phyloP scores from a whole-genome alignment of 2,797 vertebrate genomes.

The Tamandua tetradactyla region DNA sequence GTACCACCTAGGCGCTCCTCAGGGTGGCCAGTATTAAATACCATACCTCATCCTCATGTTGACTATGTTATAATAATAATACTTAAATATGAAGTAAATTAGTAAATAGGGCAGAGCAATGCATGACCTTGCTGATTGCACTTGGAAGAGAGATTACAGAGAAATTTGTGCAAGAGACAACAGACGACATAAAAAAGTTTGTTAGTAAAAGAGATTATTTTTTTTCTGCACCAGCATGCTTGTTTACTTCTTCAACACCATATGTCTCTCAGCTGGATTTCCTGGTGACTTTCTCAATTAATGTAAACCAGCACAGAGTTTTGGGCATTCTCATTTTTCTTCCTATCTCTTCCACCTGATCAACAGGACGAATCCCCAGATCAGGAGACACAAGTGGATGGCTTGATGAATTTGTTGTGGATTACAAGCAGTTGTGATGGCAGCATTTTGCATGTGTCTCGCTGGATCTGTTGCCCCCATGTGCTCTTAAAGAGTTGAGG shows the following conservation, averaged over 20 bases:
- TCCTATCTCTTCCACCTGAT: not conserved
- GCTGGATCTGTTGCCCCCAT: not conserved
- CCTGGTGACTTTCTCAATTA: not conserved
- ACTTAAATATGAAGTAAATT: not conserved
- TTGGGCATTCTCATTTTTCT: not conserved
- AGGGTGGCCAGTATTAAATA: not conserved
- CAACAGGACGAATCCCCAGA: not conserved
- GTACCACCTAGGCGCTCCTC: not conserved
- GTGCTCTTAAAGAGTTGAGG: not conserved
- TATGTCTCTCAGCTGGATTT: not conserved
- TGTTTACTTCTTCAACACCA: not conserved
- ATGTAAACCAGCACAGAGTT: not conserved
- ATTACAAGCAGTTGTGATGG: not conserved
- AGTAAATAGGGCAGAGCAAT: not conserved
- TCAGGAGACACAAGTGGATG: not conserved
- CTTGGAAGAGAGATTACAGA: not conserved
- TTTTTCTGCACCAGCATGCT: not conserved
- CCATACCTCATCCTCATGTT: rapidly evolving
- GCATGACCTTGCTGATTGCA: not conserved
- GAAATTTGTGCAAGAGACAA: not conserved
- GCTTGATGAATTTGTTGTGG: not conserved
- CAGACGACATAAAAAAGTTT: not conserved
- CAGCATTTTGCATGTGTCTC: not conserved
- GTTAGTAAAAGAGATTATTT: not conserved
- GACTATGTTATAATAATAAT: not conserved